Percentiles rank a stretch among this genome's conserved stretches.
Evolutionary conservation across 1,140 invertebrate genomes (phyloP).

Genomic region (Marisa cornuarietis): DNA sequence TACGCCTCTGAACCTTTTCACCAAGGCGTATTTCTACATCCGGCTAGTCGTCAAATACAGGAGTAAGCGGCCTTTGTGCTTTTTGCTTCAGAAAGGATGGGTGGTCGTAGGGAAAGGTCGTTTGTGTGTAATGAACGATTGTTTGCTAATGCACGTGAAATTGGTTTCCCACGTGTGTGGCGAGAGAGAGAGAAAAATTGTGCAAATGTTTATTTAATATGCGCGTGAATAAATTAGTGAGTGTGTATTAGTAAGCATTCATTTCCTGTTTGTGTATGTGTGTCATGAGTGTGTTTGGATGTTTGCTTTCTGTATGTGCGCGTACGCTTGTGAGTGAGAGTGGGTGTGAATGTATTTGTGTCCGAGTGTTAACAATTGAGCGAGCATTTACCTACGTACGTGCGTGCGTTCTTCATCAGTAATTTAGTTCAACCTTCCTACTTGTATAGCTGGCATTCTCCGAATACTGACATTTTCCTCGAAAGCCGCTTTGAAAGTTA

Average conservation of each 20-base stretch:
- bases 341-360: constrained; percentile 9
- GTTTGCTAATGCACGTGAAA: background rate
- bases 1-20: constrained; percentile 94
- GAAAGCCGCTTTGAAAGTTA: too few relatives aligned
- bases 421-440: too few relatives aligned
- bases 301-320: background rate
- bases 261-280: too few relatives aligned
- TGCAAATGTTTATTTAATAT: background rate
- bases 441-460: too few relatives aligned
- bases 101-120: background rate
- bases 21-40: constrained; percentile 77
- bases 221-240: background rate
- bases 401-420: background rate
- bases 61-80: constrained; percentile 63
- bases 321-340: background rate
- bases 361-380: too few relatives aligned
- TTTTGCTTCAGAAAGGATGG: background rate
- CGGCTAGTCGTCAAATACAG: constrained; percentile 81
- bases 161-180: background rate
- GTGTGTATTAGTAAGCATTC: too few relatives aligned
- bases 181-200: background rate
- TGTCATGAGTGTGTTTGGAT: background rate
- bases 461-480: too few relatives aligned
- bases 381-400: background rate
- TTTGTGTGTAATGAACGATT: background rate